Base-by-base conservation (phyloP, 2,888 invertebrate genomes). In the Caenorhabditis imperialis region DNA sequence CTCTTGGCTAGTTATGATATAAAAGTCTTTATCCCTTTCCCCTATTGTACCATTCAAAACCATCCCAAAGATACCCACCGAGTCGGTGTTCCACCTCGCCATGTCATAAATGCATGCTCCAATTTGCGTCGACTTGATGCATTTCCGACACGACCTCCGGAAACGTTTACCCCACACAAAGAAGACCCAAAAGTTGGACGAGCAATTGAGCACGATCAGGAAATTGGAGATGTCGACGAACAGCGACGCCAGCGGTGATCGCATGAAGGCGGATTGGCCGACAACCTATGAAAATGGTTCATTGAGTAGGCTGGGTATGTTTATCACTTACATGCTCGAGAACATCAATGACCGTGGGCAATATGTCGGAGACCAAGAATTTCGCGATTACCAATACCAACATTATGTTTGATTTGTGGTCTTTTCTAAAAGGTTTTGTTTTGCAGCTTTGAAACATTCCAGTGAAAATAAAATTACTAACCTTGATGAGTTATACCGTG, bases 161-260 rank as follows among this genome's bases (percentile, higher is more conserved):
- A 85, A 86, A n/a, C 86, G 76, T 71, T 84, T 84, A 16, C 86
- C 86, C 81, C 84, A 86, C n/a, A 86, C 77, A 23, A 86, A 75
- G 72, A 87, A 86, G 16, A 86, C 84, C 85, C 85, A 86, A 62
- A 86, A 86, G 67, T 86, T 86, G 22, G 84, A 83, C 23, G 86
- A 84, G 70, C 86, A 87, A 51, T 86, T 86, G 48, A 87, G 75
- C 6, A 87, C 86, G 16, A 86, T 77, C 12, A 86, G 75, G 63
- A 86, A 86, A 55, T 86, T 86, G 61, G 81, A 81, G 37, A 86
- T 70, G 67, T 86, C 86, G 10, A 86, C 86, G 62, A 84, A 82
- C 3, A 86, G 69, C n/a, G 86, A 86, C 37, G 86, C 86, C 62
- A 84, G 61, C 25, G 83, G 75, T 40, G 82, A 82, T 18, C 75